phyloP scores from a whole-genome alignment of 2,888 invertebrate genomes.

The Leucania comma region DNA sequence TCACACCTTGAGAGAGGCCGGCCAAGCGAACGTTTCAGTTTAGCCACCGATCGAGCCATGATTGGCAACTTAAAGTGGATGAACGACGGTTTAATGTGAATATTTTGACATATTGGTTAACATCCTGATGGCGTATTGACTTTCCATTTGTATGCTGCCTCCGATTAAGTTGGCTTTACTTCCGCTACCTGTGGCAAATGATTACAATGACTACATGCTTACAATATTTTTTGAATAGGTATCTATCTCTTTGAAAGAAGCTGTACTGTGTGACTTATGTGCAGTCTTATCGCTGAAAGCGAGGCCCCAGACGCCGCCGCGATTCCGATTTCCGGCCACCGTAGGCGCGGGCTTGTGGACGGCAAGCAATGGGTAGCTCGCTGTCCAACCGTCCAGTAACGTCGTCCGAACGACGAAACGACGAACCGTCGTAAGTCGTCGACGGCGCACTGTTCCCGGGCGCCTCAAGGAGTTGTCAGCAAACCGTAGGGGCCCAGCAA shows the following conservation, averaged over 20 bases:
- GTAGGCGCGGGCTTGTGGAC: too few relatives aligned
- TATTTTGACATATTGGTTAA: constrained; percentile 18
- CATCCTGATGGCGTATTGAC: background rate
- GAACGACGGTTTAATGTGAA: constrained; percentile 4
- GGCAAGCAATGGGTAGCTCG: too few relatives aligned
- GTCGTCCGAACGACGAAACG: too few relatives aligned
- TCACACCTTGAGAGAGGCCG: background rate
- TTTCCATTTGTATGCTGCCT: background rate
- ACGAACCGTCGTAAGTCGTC: too few relatives aligned
- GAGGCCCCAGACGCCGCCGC: too few relatives aligned
- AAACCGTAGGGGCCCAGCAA: too few relatives aligned
- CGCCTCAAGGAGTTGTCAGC: too few relatives aligned
- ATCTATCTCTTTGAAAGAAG: background rate
- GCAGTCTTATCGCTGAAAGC: too few relatives aligned
- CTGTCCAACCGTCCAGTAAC: too few relatives aligned
- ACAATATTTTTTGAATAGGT: background rate
- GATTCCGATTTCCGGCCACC: too few relatives aligned
- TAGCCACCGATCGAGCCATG: constrained; percentile 1
- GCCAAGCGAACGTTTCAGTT: constrained; percentile 5
- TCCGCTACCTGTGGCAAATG: background rate
- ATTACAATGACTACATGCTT: background rate
- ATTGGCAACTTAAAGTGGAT: constrained; percentile 8
- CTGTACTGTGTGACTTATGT: too few relatives aligned
- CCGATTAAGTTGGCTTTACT: background rate
- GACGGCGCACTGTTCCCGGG: too few relatives aligned